phyloP scores from a whole-genome alignment of 2,888 invertebrate species.

The Halictus ligatus region DNA sequence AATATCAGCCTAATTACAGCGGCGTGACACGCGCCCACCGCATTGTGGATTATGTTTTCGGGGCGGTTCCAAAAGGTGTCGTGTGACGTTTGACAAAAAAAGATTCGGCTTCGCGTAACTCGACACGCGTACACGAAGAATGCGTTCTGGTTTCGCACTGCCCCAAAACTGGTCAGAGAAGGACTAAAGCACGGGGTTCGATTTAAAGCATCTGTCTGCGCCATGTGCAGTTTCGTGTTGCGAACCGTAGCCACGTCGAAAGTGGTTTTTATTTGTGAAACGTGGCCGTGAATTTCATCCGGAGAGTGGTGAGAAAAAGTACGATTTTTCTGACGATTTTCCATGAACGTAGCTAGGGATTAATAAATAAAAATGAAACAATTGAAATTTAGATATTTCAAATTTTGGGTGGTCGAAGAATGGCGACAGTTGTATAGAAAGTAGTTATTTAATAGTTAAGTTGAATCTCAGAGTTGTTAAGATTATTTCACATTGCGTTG shows the following conservation, averaged over 20 bases:
- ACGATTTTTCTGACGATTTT: background rate
- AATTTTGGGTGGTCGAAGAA: too few relatives aligned
- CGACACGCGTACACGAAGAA: conserved; percentile 56
- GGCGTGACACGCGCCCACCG: conserved; percentile 43
- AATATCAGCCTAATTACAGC: conserved; percentile 72
- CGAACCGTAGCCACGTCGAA: conserved; percentile 20
- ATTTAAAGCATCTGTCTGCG: conserved; percentile 64
- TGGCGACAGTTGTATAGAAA: too few relatives aligned
- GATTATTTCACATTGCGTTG: too few relatives aligned
- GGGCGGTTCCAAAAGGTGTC: conserved; percentile 66
- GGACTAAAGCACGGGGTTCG: conserved; percentile 43
- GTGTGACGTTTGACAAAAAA: conserved; percentile 59
- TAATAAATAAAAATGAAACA: background rate
- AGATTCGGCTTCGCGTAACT: conserved; percentile 50
- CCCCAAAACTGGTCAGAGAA: conserved; percentile 35
- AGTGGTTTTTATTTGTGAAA: conserved; percentile 41
- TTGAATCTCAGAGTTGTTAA: too few relatives aligned
- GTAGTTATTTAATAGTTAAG: too few relatives aligned
- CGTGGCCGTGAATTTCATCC: background rate
- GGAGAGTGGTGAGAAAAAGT: background rate
- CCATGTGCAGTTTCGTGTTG: conserved; percentile 67
- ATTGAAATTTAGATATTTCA: background rate
- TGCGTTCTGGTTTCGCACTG: conserved; percentile 53
- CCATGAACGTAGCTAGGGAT: background rate
- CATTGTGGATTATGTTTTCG: conserved; percentile 63